Evolutionary conservation across 2,888 invertebrate species (phyloP).

Genomic region (Neoascia interrupta): DNA sequence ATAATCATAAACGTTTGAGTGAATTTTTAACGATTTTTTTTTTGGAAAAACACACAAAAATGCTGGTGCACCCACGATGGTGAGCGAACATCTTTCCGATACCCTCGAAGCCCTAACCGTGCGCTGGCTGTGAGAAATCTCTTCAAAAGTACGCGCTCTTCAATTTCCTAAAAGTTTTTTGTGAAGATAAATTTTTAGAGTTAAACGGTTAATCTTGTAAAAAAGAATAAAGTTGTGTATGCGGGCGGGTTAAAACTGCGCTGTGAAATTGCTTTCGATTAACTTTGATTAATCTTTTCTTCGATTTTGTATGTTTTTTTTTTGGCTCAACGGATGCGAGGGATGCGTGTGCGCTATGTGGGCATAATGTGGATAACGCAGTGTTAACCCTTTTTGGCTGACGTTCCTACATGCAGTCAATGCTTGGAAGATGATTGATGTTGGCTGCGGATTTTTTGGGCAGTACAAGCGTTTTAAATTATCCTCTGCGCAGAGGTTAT

Average conservation of each 20-base stretch:
- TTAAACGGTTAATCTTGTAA: slow-evolving; percentile 30
- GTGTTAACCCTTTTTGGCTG: slow-evolving; percentile 42
- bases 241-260: slow-evolving; percentile 41
- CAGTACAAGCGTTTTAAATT: slow-evolving; percentile 37
- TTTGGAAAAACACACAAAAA: slow-evolving; percentile 20
- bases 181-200: slow-evolving; percentile 23
- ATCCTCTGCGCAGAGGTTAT: slow-evolving; percentile 17
- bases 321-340: slow-evolving; percentile 8
- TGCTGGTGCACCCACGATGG: slow-evolving; percentile 60
- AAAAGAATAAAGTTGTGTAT: slow-evolving; percentile 23
- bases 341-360: slow-evolving; percentile 37
- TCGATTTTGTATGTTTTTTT: too few species aligned
- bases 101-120: neutral
- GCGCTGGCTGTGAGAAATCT: neutral
- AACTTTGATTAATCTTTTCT: slow-evolving; percentile 44
- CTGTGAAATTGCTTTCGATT: slow-evolving; percentile 49
- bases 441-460: slow-evolving; percentile 17
- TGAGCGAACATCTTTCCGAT: slow-evolving; percentile 22
- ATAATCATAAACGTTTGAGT: slow-evolving; percentile 31
- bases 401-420: slow-evolving; percentile 47
- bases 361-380: slow-evolving; percentile 16
- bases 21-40: slow-evolving; percentile 37
- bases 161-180: slow-evolving; percentile 22
- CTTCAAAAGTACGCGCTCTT: neutral
- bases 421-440: slow-evolving; percentile 41